These are phyloP conservation scores for Frankliniella intonsa DNA, from an alignment of 2,888 invertebrate genomes.

Conservation along the genomic window DNA sequence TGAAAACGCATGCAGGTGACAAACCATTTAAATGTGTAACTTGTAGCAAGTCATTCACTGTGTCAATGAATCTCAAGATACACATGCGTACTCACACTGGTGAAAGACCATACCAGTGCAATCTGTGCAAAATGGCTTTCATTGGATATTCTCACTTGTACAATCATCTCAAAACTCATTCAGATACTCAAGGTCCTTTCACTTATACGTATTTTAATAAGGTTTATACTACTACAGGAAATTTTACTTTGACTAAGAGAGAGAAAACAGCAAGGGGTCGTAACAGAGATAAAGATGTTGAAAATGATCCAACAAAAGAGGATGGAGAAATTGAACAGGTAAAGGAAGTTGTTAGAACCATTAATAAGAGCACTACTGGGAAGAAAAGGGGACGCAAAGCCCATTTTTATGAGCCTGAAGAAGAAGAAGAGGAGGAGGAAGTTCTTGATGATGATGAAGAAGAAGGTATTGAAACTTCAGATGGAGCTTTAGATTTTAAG, in stretches of 20 bases:
- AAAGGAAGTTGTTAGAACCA: background rate
- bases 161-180: background rate
- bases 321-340: background rate
- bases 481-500: background rate
- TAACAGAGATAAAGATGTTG: background rate
- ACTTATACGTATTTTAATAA: background rate
- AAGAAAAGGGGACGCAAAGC: conserved; percentile 7
- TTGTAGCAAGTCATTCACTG: conserved; percentile 8
- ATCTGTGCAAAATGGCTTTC: conserved; percentile 9
- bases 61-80: background rate
- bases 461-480: background rate
- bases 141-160: conserved; percentile 12
- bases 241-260: conserved; percentile 7
- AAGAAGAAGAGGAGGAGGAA: background rate
- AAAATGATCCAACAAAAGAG: background rate
- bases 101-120: background rate
- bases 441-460: background rate
- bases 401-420: conserved; percentile 10
- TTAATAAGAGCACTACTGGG: background rate
- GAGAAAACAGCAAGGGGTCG: background rate
- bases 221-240: conserved; percentile 1
- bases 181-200: conserved; percentile 2
- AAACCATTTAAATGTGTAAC: background rate
- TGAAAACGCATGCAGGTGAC: background rate
- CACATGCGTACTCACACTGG: conserved; percentile 11